Conservation (phyloP, 2,888 invertebrate genomes). For the Palloptera scutellata region DNA sequence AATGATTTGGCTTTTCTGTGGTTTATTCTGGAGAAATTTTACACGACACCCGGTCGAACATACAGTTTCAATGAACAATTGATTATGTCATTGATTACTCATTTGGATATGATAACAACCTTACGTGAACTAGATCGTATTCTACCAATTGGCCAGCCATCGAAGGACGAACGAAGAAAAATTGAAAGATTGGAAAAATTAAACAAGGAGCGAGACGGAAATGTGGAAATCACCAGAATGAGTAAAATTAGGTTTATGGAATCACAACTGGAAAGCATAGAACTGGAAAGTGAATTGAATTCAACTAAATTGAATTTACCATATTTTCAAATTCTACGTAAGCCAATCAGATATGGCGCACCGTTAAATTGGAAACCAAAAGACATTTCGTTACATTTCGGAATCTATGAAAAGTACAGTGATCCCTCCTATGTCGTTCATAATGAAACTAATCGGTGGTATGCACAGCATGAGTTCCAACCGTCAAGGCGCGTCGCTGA, state of each 20-base stretch:
- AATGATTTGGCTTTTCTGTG: conserved; percentile 61
- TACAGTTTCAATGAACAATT: conserved; percentile 57
- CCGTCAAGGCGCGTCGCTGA: no score
- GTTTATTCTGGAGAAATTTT: conserved; percentile 57
- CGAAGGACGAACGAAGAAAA: conserved; percentile 4
- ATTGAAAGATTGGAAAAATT: background rate
- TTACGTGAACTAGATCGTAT: conserved; percentile 54
- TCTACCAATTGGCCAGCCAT: conserved; percentile 45
- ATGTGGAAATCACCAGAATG: no score
- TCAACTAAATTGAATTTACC: no score
- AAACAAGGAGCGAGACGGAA: background rate
- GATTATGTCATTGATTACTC: conserved; percentile 51
- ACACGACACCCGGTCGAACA: conserved; percentile 38
- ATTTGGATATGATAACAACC: conserved; percentile 55
- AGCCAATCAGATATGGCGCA: background rate
- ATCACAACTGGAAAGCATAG: no score
- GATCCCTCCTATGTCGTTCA: conserved; percentile 27
- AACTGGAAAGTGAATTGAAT: no score
- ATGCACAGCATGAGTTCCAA: background rate
- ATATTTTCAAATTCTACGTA: no score
- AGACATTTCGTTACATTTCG: conserved; percentile 11
- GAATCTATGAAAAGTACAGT: conserved; percentile 19
- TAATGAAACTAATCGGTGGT: conserved; percentile 38
- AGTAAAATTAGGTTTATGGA: no score
- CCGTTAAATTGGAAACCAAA: conserved; percentile 3